Conservation (phyloP, 1,140 invertebrate species). For the Ectropis grisescens region DNA sequence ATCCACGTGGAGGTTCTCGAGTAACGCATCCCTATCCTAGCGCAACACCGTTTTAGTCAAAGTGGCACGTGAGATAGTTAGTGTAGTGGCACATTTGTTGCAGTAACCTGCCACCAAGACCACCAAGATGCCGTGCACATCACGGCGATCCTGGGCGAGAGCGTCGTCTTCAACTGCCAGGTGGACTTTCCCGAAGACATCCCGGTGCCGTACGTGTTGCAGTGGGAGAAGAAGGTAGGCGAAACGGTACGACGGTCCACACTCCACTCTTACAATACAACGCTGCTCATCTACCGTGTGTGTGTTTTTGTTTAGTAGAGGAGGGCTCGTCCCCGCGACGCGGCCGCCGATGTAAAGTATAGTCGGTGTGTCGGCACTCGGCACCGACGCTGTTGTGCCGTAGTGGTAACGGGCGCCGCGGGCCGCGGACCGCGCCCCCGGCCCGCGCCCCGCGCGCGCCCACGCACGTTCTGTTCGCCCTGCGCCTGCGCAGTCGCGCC, state of each 20-base stretch:
- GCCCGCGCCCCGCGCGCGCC: slow-evolving; percentile 44
- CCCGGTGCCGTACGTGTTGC: slow-evolving; percentile 95
- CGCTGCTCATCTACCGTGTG: slow-evolving; percentile 65
- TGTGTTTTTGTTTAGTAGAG: slow-evolving; percentile 67
- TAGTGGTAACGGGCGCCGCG: slow-evolving; percentile 42
- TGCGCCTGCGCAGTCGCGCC: slow-evolving; percentile 35
- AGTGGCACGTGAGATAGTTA: too few species aligned
- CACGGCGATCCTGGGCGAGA: slow-evolving; percentile 95
- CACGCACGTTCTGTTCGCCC: slow-evolving; percentile 28
- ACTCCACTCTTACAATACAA: slow-evolving; percentile 76
- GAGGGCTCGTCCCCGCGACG: slow-evolving; percentile 52
- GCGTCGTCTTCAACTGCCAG: slow-evolving; percentile 96
- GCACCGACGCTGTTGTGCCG: slow-evolving; percentile 42
- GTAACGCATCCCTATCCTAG: too few species aligned
- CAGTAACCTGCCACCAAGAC: slow-evolving; percentile 71
- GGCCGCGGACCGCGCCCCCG: slow-evolving; percentile 34
- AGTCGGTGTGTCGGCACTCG: slow-evolving; percentile 33
- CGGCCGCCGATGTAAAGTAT: slow-evolving; percentile 61
- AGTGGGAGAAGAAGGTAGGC: slow-evolving; percentile 98
- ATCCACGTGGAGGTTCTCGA: too few species aligned
- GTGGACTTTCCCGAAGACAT: slow-evolving; percentile 95
- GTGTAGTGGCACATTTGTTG: too few species aligned
- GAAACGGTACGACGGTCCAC: slow-evolving; percentile 89
- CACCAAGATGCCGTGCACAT: slow-evolving; percentile 94
- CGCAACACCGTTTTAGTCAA: too few species aligned